Base-by-base conservation (phyloP, 2,888 invertebrate species). In the Lepetodrilus schrolli region DNA sequence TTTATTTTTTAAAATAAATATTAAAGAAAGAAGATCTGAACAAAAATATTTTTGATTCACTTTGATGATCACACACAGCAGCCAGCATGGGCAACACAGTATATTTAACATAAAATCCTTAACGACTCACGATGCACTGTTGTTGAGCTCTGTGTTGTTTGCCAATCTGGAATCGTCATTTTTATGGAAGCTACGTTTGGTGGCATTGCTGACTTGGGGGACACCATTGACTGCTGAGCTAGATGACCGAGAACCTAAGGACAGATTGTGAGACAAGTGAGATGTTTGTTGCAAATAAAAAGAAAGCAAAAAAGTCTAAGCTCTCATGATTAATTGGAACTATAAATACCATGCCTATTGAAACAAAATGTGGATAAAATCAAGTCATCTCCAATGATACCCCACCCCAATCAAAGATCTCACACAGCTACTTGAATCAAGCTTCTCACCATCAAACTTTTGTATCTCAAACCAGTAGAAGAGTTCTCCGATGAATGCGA, bases 401-500 rank as follows among this genome's bases (percentile, higher is more conserved):
- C n/a, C n/a, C n/a, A n/a, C n/a, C n/a, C n/a, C n/a, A n/a, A n/a
- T n/a, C n/a, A n/a, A n/a, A n/a, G n/a, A n/a, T n/a, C n/a, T n/a
- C n/a, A n/a, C n/a, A n/a, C n/a, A n/a, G n/a, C n/a, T n/a, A n/a
- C n/a, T n/a, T n/a, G n/a, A n/a, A n/a, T n/a, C n/a, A 48, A 48
- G 21, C 3, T 20, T 21, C n/a, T 51, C 13, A 58, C 58, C 58
- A 58, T 58, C 38, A 8, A 66, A 13, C 38, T 66, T 66, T 20
- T 38, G 37, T 23, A 98, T 95, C 92, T 98, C 98, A 90, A 97
- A 93, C 86, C 96, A 93, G 91, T 96, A 96, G 92, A 97, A 98
- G 87, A 98, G 93, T 91, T 98, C 98, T 75, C 97, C 96, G 83
- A 98, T 92, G 92, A 98, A 95, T 74, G 96, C 96, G 85, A 96